Evolutionary conservation across 2,113 vertebrate genomes (phyloP), one percentile per base, ranked within the genome.

Genomic region (Isichthys henryi): DNA sequence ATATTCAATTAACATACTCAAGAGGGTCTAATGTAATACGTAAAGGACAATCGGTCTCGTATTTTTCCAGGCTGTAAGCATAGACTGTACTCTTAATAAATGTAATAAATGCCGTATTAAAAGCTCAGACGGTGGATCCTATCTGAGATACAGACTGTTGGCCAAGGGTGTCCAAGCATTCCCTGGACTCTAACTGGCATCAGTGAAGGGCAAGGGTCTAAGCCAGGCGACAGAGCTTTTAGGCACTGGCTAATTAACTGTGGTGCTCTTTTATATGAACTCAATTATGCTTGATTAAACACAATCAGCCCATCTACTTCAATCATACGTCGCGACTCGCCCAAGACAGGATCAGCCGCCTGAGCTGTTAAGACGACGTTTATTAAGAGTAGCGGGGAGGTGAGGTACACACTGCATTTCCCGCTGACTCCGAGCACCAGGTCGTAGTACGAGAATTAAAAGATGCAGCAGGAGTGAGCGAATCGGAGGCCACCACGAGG

Each of bases 181-280:
- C 27, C 70, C 13, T 3, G 19, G 35, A 43, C 15, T n/a, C 13
- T 80, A 80, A 17, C 35, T 19, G 35, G 74, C 74, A 43, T 80
- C 62, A 13, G n/a, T 31, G 62, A 70, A 70, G 74, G 74, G 11
- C 35, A 35, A 17, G 35, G 5, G 74, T 43, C 74, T 80, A 43
- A 80, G 15, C 70, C 31, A 35, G 19, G 31, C 1, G 31, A 19
- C 70, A 19, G 74, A 80, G 35, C 74, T 80, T 21, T 80, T 19
- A 80, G 35, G 35, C 31, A 15, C 70, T 35, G 31, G 70, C 70
- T 77, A 39, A 31, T 77, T 86, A 11, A 86, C 49, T 86, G 50
- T 35, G 85, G 85, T 39, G 85, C 15, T 87, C 85, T 56, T 84
- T 87, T 87, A 87, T 56, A 31, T 35, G 15, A 87, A 87, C 85